Base-by-base conservation (phyloP, 1,140 invertebrate genomes). In the Drosophila pseudoobscura region DNA sequence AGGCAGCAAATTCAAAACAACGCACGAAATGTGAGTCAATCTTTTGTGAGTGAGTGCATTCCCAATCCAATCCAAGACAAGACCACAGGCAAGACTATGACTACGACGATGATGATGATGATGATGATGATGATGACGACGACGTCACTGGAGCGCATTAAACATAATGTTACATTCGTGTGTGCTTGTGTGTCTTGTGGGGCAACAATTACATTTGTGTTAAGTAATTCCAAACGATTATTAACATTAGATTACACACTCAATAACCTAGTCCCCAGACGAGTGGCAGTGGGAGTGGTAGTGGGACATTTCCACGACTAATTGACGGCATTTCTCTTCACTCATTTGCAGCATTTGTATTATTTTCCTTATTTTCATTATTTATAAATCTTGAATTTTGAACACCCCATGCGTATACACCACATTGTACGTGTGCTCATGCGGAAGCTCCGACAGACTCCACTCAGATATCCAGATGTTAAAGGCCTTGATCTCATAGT, bases 201-300 rank as follows among this genome's bases (percentile, higher is more conserved):
- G 80, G 80, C 68, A 85, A 85, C 82, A 80, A 87, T 87, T 87
- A 85, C 78, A 64, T 69, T 55, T 68, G 71, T 72, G 61, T 85
- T 87, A 87, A 82, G 82, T 85, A 85, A 85, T 87, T 80, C 68
- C 49, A 53, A 46, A 45, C 43, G 77, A 60, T 77, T 82, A 80
- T 85, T 82, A 83, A 58, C 47, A 52, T 59, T 65, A 64, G 11
- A 39, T 74, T 61, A 59, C 43, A 61, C 17, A 70, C 58, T 57
- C 54, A 43, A 41, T 76, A 74, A 74, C 64, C 70, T 66, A 77
- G 64, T 74, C 59, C 57, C 55, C 35, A 39, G 13, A 39, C 11
- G 11, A 39, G 3, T 63, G 26, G 24, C 51, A n/a, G 29, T 35
- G 56, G 26, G 24, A 56, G 45, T 45, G 9, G 51, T 41, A 13